Base-by-base conservation (phyloP, 2,888 invertebrate genomes). In the Nezara viridula region DNA sequence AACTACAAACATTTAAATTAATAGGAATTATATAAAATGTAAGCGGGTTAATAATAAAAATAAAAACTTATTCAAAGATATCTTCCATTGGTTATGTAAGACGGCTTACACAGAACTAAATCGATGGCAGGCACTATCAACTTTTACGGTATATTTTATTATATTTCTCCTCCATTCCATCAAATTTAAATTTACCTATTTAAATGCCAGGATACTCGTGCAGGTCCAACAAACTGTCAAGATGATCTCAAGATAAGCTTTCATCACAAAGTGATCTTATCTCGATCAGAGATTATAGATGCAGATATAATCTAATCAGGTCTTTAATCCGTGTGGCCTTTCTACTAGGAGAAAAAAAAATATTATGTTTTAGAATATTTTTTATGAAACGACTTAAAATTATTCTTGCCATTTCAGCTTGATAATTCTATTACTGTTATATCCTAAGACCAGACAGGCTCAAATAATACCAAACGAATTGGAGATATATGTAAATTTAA, bases 151-250 rank as follows among this genome's bases (percentile, higher is more conserved):
- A 21, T 21, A 19, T 73, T 73, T 73, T 37, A 73, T 73, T 73
- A 37, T n/a, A 73, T 73, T 37, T 73, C 32, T 73, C 19, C 0
- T 27, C 9, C 66, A 21, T 73, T 73, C 37, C 66, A 37, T 73
- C 37, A 73, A 73, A 73, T 73, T 73, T 73, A 37, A 73, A 73
- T 73, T 37, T 7, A 73, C 7, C 66, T 37, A 73, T 73, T 73
- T 73, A 73, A 32, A 73, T 73, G 66, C 66, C 66, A 21, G 1
- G 66, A 73, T 73, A 73, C 37, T 32, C 37, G 32, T 73, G 37
- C 37, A 73, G 66, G 66, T 73, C 37, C 37, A 37, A 7, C 6
- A 2, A 3, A 73, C 32, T 60, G 66, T 37, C 66, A 37, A 37
- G 66, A 60, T 60, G 60, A 60, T 60, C 27, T 27, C 16, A 16